Conservation (phyloP, 2,797 vertebrate species). For the Lates japonicus region DNA sequence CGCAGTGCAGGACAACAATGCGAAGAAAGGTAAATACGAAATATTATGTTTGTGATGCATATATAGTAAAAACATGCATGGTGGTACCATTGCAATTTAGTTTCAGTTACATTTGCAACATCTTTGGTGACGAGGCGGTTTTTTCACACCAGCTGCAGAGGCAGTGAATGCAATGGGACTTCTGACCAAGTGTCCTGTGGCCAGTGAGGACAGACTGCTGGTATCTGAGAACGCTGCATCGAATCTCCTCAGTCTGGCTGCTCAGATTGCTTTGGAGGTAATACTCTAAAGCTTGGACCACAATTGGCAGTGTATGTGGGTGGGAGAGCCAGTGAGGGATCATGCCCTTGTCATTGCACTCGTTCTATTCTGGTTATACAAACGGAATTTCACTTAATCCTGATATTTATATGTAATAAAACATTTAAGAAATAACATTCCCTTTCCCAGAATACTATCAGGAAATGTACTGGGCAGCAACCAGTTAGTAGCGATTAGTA, state of each 20-base stretch:
- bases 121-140: conserved; percentile 23
- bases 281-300: conserved; percentile 6
- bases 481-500: background rate
- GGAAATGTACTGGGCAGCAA: conserved; percentile 4
- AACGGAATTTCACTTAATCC: background rate
- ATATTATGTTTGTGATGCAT: conserved; percentile 12
- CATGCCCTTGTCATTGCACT: no score
- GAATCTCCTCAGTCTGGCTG: conserved; percentile 89
- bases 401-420: background rate
- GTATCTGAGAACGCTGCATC: conserved; percentile 79
- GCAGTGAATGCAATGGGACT: conserved; percentile 85
- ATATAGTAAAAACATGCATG: background rate
- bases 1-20: conserved; percentile 87
- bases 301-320: conserved; percentile 20
- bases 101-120: conserved; percentile 12
- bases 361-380: no score
- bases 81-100: background rate
- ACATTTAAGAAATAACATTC: background rate
- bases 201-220: conserved; percentile 75
- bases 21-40: conserved; percentile 86
- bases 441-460: conserved; percentile 1
- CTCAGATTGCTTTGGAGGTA: conserved; percentile 95
- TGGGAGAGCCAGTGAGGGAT: conserved; percentile 20
- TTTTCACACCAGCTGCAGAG: conserved; percentile 83
- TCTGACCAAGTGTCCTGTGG: conserved; percentile 70